Percentiles rank a stretch among this genome's conserved stretches.
These are phyloP conservation scores for Ceratina australensis DNA, from an alignment of 1,140 invertebrate genomes.

Conservation along the genomic window DNA sequence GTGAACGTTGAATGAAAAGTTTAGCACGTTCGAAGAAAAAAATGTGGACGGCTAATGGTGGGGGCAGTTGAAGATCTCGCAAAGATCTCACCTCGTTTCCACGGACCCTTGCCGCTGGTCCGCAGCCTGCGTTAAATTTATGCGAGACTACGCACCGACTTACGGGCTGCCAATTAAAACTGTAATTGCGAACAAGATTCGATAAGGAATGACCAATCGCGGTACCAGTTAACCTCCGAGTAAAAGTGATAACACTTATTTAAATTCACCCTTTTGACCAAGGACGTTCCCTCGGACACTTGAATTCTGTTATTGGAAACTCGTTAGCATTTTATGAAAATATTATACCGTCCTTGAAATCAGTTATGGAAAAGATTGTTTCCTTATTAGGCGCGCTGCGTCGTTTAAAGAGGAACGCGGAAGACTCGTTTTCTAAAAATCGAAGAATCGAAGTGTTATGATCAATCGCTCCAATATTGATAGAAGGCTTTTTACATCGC, in stretches of 20 bases:
- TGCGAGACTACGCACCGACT: slow-evolving; percentile 28
- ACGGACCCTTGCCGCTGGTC: slow-evolving; percentile 22
- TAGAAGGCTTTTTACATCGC: neutral
- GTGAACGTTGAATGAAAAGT: neutral
- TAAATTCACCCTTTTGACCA: neutral
- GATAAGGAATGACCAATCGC: neutral
- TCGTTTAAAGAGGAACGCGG: too few relatives aligned
- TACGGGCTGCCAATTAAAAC: slow-evolving; percentile 51
- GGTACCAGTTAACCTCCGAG: neutral
- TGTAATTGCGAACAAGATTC: slow-evolving; percentile 24
- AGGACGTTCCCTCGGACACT: too few relatives aligned
- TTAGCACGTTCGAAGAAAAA: slow-evolving; percentile 2
- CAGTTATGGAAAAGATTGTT: too few relatives aligned
- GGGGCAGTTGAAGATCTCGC: slow-evolving; percentile 1
- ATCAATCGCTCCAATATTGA: neutral
- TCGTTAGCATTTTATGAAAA: too few relatives aligned
- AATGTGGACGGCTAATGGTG: slow-evolving; percentile 1
- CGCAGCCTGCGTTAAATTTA: slow-evolving; percentile 56
- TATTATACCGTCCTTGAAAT: too few relatives aligned
- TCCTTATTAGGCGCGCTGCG: too few relatives aligned
- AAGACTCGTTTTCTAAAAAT: too few relatives aligned
- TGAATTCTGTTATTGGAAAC: too few relatives aligned
- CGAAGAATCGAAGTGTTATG: too few relatives aligned
- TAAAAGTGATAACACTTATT: slow-evolving; percentile 49
- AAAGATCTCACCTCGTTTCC: slow-evolving; percentile 45